phyloP scores from a whole-genome alignment of 2,797 vertebrate genomes.

The Craterocephalus amniculus region DNA sequence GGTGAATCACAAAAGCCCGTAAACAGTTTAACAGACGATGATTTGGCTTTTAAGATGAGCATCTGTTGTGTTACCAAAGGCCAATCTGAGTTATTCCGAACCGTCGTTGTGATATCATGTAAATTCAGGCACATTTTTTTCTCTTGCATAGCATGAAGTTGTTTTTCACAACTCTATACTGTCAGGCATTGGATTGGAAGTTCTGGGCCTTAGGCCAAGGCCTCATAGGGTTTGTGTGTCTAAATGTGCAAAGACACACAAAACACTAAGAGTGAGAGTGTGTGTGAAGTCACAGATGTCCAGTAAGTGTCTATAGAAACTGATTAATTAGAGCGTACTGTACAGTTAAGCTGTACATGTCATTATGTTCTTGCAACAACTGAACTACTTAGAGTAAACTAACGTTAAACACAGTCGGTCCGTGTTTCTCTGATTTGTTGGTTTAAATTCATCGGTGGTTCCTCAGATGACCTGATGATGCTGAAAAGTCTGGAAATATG shows the following conservation, averaged over 20 bases:
- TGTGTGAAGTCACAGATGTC: conserved; percentile 62
- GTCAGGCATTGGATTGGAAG: conserved; percentile 42
- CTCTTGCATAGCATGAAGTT: conserved; percentile 2
- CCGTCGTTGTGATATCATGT: neutral
- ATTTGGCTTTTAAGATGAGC: neutral
- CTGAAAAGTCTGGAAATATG: conserved; percentile 1
- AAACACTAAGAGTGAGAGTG: conserved; percentile 20
- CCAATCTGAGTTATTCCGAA: neutral
- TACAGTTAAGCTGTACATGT: conserved; percentile 34
- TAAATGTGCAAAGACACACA: conserved; percentile 7
- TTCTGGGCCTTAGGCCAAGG: conserved; percentile 67
- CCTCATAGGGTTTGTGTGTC: conserved; percentile 25
- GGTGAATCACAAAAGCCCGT: neutral
- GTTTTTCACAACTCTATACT: conserved; percentile 33
- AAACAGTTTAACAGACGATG: neutral
- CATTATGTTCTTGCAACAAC: conserved; percentile 5
- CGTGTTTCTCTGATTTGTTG: neutral
- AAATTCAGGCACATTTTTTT: neutral
- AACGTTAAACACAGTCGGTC: neutral
- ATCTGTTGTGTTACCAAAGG: neutral
- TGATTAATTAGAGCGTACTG: conserved; percentile 52
- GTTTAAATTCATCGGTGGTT: neutral
- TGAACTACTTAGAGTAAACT: conserved; percentile 20
- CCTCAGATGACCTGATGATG: neutral
- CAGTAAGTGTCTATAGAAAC: conserved; percentile 39